Conservation (phyloP, 2,888 invertebrate species). For the Lepidochrysops patricia region DNA sequence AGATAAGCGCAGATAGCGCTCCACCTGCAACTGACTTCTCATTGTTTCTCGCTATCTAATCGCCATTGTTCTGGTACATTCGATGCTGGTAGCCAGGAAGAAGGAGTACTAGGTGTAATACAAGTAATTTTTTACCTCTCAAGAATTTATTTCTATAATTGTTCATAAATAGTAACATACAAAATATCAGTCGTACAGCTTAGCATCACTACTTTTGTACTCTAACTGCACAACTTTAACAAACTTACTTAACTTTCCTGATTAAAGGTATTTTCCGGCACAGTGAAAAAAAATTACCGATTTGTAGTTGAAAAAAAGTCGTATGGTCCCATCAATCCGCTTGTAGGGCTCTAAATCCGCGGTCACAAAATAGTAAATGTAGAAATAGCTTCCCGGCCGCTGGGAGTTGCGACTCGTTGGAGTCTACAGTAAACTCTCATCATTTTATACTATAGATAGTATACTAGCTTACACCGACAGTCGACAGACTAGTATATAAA, state of each 20-base stretch:
- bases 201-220: too few relatives aligned
- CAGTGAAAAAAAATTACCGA: not conserved
- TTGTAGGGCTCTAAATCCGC: not conserved
- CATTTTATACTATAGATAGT: too few relatives aligned
- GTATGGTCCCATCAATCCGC: constrained; percentile 7
- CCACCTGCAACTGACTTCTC: not conserved
- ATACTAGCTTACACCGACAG: too few relatives aligned
- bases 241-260: not conserved
- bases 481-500: too few relatives aligned
- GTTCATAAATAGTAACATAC: too few relatives aligned
- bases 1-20: not conserved
- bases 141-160: too few relatives aligned
- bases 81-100: not conserved
- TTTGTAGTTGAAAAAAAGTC: not conserved
- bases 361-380: constrained; percentile 10
- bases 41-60: not conserved
- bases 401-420: not conserved
- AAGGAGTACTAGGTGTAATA: too few relatives aligned
- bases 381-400: not conserved
- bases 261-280: not conserved
- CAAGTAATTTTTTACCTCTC: too few relatives aligned
- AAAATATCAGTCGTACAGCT: too few relatives aligned
- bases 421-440: not conserved
- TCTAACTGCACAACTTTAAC: too few relatives aligned
- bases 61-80: not conserved